Base-by-base conservation (phyloP, 2,888 invertebrate species). In the Synergus umbraculus region DNA sequence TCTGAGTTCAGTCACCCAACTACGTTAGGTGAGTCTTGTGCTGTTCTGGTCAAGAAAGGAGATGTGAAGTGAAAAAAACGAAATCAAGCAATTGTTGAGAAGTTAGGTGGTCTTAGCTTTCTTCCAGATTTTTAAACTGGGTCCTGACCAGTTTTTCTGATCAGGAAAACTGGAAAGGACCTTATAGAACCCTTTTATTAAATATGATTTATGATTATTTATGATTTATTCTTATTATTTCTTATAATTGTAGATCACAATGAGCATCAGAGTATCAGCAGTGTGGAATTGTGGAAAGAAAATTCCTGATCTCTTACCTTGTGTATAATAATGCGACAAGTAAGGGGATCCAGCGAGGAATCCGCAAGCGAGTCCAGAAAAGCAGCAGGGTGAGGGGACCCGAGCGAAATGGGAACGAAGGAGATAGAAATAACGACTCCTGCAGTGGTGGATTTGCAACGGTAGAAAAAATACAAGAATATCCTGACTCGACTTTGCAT, bases 241-340 rank as follows among this genome's bases (percentile, higher is more conserved):
- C 29, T 29, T 29, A 29, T 29, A 29, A 29, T 29, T n/a, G n/a
- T 22, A 22, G 49, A 69, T 46, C 37, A 73, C 49, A 73, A 69
- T 73, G 9, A 73, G 41, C 73, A 49, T 73, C n/a, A 73, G 54
- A 54, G 54, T 73, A 73, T 73, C 73, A 73, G 54, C 29, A 5
- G 15, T 49, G 54, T 37, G 49, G 15, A 54, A 73, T 73, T 54
- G 73, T 37, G 54, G n/a, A 54, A 73, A 54, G 49, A 54, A 54
- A 73, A 54, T 73, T 73, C 54, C 49, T 10, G 54, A 54, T 73
- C 73, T 73, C 73, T 73, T 73, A 49, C 9, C 29, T 15, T 12
- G 9, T 29, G 37, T 73, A 69, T 49, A 69, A 69, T 69, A 69
- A 37, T 49, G 37, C 73, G n/a, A 54, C 37, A 73, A 22, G 37